Evolutionary conservation across 2,797 vertebrate genomes (phyloP), one percentile per base, ranked within the genome.

Genomic region (Ataeniobius toweri): DNA sequence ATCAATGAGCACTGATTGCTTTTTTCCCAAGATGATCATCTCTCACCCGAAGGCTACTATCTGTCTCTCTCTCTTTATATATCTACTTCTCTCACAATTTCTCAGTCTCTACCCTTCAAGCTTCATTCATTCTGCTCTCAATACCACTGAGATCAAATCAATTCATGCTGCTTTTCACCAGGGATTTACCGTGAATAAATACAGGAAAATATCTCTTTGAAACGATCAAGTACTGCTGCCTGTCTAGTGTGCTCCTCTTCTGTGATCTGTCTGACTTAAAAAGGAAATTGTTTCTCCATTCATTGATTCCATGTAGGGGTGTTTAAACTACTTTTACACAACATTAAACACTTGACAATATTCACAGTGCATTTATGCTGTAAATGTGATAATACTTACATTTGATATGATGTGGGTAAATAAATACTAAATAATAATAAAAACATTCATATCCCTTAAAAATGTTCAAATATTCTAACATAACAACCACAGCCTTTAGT

Each of bases 1-100:
- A 96, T 96, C 95, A 93, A 96, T 96, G 93, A 90, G 85, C 91
- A 92, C 93, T 94, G 94, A 96, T 95, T 94, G 95, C 92, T 91
- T 95, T 95, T 93, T 93, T 92, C 93, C 92, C 94, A 89, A 91
- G 93, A 92, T 89, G 91, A 92, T 92, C 92, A 90, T 91, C 91
- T 89, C 91, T 75, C 85, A 79, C 84, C 76, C 44, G 71, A 88
- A 85, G 88, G 87, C 86, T 83, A 88, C 91, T 92, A 90, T 95
- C 91, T 92, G 53, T 91, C 91, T 83, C 48, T 86, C 86, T 78
- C 88, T 83, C 76, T 80, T 74, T 88, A 80, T 88, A 48, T 90
- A 78, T 88, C 80, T 79, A 80, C 78, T 68, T 78, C 71, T 85
- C 81, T 79, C 77, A 82, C 80, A 73, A 70, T 86, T 77, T 83